phyloP scores from a whole-genome alignment of 2,888 invertebrate genomes.

The Lottia scabra region DNA sequence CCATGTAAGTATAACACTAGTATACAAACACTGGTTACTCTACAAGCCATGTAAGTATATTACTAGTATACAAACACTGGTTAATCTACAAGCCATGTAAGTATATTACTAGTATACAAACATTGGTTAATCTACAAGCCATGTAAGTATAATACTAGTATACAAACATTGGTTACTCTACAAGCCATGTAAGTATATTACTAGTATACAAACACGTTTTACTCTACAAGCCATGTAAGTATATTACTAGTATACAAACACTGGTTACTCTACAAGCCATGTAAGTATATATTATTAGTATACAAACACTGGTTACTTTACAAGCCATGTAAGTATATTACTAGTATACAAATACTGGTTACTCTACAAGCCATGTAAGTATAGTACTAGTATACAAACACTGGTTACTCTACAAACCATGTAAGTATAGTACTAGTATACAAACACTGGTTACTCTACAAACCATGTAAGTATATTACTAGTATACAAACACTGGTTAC shows the following conservation, averaged over 20 bases:
- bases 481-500: constrained; percentile 26
- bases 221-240: constrained; percentile 27
- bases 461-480: constrained; percentile 38
- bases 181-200: constrained; percentile 29
- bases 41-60: constrained; percentile 28
- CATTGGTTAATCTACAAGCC: constrained; percentile 20
- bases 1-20: constrained; percentile 24
- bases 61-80: constrained; percentile 25
- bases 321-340: constrained; percentile 29
- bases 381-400: constrained; percentile 27
- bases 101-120: constrained; percentile 24
- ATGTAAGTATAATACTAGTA: constrained; percentile 25
- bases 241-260: constrained; percentile 24
- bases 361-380: constrained; percentile 12
- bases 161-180: constrained; percentile 24
- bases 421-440: too few relatives aligned
- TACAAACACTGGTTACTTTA: constrained; percentile 24
- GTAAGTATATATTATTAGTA: constrained; percentile 31
- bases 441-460: constrained; percentile 43
- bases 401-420: constrained; percentile 17
- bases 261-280: constrained; percentile 20
- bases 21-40: constrained; percentile 25
- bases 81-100: constrained; percentile 28
- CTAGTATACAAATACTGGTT: constrained; percentile 26
- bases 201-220: constrained; percentile 26